Conservation (phyloP, 2,888 invertebrate species). For the Dascillus cervinus region DNA sequence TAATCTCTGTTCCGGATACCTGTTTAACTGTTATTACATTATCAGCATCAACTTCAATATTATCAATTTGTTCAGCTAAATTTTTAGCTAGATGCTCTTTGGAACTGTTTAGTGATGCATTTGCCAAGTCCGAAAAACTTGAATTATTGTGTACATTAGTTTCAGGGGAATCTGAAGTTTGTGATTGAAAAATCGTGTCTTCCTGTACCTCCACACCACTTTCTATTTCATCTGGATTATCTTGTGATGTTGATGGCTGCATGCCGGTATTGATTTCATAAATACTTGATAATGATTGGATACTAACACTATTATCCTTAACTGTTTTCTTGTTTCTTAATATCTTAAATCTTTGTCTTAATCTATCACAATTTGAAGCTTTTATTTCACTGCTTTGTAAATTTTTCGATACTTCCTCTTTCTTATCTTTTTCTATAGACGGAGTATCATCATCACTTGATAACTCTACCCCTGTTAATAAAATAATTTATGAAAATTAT, state of each 20-base stretch:
- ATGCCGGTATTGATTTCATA: constrained; percentile 34
- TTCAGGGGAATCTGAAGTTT: neutral
- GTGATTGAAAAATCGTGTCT: constrained; percentile 17
- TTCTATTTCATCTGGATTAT: constrained; percentile 29
- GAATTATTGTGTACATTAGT: neutral
- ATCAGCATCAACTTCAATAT: constrained; percentile 12
- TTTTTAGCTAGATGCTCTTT: constrained; percentile 5
- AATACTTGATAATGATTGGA: constrained; percentile 29
- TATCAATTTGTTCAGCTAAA: constrained; percentile 8
- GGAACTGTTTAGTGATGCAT: too few relatives aligned
- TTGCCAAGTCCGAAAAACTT: too few relatives aligned
- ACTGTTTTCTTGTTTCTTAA: constrained; percentile 4
- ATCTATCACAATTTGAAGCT: neutral
- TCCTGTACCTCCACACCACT: constrained; percentile 36
- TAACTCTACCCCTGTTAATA: constrained; percentile 41
- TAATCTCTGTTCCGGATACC: constrained; percentile 19
- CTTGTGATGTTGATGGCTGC: constrained; percentile 28
- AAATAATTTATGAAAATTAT: constrained; percentile 1
- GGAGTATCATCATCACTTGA: constrained; percentile 41
- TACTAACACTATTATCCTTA: constrained; percentile 13
- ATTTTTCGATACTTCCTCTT: constrained; percentile 6
- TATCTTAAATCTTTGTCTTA: constrained; percentile 7
- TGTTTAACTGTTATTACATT: constrained; percentile 12
- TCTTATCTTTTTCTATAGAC: constrained; percentile 31
- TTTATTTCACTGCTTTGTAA: neutral